These are phyloP conservation scores for Melolontha melolontha DNA, from an alignment of 2,888 invertebrate species.

Conservation along the genomic window DNA sequence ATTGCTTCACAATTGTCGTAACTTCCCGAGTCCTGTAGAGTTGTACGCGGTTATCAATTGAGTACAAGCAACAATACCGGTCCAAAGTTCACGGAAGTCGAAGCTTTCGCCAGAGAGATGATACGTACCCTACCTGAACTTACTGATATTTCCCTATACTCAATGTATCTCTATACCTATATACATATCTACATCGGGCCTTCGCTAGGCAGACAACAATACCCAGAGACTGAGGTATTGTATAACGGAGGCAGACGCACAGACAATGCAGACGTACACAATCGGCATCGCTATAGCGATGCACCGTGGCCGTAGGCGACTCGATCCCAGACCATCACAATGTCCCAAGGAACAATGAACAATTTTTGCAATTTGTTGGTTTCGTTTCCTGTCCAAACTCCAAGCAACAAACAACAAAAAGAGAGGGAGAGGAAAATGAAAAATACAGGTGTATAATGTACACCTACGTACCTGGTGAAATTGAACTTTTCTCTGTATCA, in stretches of 20 bases:
- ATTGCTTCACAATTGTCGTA: slow-evolving; percentile 36
- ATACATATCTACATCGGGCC: slow-evolving; percentile 45
- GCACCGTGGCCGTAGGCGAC: slow-evolving; percentile 54
- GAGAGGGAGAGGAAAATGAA: slow-evolving; percentile 1
- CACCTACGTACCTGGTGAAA: background rate
- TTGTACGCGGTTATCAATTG: slow-evolving; percentile 41
- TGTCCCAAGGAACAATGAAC: slow-evolving; percentile 47
- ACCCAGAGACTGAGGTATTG: slow-evolving; percentile 52
- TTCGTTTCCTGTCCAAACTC: slow-evolving; percentile 39
- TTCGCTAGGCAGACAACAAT: slow-evolving; percentile 47
- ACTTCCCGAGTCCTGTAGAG: slow-evolving; percentile 39
- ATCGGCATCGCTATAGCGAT: slow-evolving; percentile 54
- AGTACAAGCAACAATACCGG: slow-evolving; percentile 47
- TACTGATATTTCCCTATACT: slow-evolving; percentile 47
- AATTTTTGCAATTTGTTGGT: slow-evolving; percentile 49
- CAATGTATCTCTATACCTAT: background rate
- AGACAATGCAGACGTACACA: slow-evolving; percentile 54
- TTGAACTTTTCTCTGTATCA: background rate
- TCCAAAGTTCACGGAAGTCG: slow-evolving; percentile 52
- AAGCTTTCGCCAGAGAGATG: slow-evolving; percentile 50
- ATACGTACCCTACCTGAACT: slow-evolving; percentile 50
- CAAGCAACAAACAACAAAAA: slow-evolving; percentile 12
- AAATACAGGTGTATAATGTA: slow-evolving; percentile 1
- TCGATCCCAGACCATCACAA: slow-evolving; percentile 48
- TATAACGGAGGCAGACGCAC: slow-evolving; percentile 46